These are phyloP conservation scores for Eurosta solidaginis DNA, from an alignment of 1,140 invertebrate genomes.

Conservation along the genomic window DNA sequence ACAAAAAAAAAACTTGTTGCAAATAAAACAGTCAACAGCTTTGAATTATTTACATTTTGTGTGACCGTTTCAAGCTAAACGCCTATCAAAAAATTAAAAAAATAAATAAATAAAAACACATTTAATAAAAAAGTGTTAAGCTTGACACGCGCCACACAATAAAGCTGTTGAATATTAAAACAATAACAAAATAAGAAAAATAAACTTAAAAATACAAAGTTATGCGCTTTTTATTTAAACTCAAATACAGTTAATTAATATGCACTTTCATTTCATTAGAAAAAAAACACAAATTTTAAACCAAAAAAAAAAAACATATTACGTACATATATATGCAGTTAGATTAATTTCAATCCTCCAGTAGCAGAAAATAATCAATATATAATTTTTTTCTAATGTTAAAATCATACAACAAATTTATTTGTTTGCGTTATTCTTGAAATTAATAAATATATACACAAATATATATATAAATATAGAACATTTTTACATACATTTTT, in stretches of 20 bases:
- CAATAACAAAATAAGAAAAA: not conserved
- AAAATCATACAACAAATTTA: not conserved
- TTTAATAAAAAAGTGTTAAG: not conserved
- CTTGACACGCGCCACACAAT: not conserved
- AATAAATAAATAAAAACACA: not conserved
- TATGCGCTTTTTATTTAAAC: slow-evolving; percentile 19
- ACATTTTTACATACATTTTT: not conserved
- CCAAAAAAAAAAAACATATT: not conserved
- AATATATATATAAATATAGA: no score
- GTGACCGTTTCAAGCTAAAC: not conserved
- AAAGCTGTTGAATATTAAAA: not conserved
- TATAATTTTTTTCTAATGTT: not conserved
- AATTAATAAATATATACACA: not conserved
- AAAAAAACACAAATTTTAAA: not conserved
- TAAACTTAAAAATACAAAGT: not conserved
- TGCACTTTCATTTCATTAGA: not conserved
- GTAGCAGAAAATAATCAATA: not conserved
- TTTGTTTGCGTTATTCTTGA: not conserved
- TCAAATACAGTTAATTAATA: slow-evolving; percentile 12
- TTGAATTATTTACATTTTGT: not conserved
- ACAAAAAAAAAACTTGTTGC: not conserved
- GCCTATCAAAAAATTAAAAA: not conserved
- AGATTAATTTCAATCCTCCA: not conserved
- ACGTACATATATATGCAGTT: not conserved
- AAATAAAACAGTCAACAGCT: not conserved